Evolutionary conservation across 1,140 invertebrate genomes (phyloP).

Genomic region (Eupristina koningsbergeri): DNA sequence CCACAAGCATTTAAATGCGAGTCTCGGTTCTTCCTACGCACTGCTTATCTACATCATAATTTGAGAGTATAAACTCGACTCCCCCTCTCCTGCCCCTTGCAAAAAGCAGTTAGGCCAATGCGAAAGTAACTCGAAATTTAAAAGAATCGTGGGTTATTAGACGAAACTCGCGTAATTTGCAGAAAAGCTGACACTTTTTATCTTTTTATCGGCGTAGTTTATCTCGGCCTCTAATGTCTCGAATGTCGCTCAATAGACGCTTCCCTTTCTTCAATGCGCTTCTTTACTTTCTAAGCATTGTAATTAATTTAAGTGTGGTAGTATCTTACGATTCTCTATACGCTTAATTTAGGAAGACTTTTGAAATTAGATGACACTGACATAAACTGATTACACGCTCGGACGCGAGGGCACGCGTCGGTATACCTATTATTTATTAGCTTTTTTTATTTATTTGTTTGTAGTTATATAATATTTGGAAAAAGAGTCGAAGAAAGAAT

Average conservation of each 20-base stretch:
- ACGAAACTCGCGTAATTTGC: background rate
- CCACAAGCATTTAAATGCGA: background rate
- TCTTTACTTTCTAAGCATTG: background rate
- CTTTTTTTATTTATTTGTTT: no score
- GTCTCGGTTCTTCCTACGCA: background rate
- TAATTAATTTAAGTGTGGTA: no score
- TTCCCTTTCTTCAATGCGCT: background rate
- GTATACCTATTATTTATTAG: no score
- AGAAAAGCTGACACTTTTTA: background rate
- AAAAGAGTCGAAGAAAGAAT: no score
- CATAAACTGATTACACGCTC: no score
- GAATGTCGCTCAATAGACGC: background rate
- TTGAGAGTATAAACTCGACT: background rate
- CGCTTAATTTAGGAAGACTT: no score
- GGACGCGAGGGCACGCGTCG: no score
- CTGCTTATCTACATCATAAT: conserved; percentile 18
- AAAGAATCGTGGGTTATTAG: background rate
- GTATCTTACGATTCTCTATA: no score
- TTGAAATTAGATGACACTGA: no score
- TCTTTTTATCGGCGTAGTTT: no score
- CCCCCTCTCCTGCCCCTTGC: background rate
- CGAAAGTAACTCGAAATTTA: background rate
- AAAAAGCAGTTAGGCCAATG: background rate
- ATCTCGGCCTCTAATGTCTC: background rate
- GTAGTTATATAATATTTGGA: no score